These are phyloP conservation scores for Enteromius mattozi DNA, from an alignment of 2,797 vertebrate genomes.

Conservation along the genomic window DNA sequence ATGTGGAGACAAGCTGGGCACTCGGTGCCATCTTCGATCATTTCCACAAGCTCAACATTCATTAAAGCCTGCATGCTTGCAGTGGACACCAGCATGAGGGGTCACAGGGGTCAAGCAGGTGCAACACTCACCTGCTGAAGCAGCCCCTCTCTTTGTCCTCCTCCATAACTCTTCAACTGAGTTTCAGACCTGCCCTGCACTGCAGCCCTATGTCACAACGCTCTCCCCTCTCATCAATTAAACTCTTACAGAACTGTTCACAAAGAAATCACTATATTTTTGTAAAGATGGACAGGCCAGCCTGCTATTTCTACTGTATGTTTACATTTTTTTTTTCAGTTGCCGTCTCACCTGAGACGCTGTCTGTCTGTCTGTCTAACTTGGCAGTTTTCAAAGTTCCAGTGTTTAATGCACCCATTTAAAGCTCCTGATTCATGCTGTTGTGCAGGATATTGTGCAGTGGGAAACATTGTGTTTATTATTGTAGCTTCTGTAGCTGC, in stretches of 20 bases:
- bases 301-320: constrained; percentile 84
- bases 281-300: constrained; percentile 75
- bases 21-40: constrained; percentile 94
- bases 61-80: constrained; percentile 71
- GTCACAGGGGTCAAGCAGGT: constrained; percentile 69
- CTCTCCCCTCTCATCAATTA: constrained; percentile 65
- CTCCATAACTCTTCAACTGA: constrained; percentile 42
- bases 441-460: constrained; percentile 69
- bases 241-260: constrained; percentile 73
- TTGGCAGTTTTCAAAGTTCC: constrained; percentile 64
- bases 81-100: constrained; percentile 69
- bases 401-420: constrained; percentile 64
- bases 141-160: constrained; percentile 19
- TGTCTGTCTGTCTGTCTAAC: constrained; percentile 60
- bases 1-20: constrained; percentile 98
- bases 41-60: constrained; percentile 90
- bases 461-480: constrained; percentile 59
- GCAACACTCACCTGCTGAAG: constrained; percentile 19
- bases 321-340: constrained; percentile 76
- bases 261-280: constrained; percentile 82
- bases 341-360: constrained; percentile 69
- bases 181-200: constrained; percentile 60
- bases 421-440: constrained; percentile 70
- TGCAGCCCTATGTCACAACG: constrained; percentile 44
- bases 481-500: constrained; percentile 54